Base-by-base conservation (phyloP, 2,113 vertebrate genomes). In the Festucalex cinctus region DNA sequence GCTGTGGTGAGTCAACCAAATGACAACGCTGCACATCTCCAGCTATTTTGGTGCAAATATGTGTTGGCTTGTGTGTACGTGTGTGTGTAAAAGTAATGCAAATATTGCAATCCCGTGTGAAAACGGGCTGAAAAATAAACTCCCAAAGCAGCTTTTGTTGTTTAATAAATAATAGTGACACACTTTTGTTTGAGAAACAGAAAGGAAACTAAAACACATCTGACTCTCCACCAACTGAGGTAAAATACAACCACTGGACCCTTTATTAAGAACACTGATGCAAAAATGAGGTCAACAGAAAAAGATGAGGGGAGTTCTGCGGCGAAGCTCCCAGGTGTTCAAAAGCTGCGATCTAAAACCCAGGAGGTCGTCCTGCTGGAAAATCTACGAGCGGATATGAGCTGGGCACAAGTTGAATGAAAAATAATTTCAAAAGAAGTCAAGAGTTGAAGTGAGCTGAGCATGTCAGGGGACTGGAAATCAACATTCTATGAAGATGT, bases 291-390 rank as follows among this genome's bases (percentile, higher is more conserved):
- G n/a, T 62, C 73, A 58, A 53, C n/a, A 35, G 37, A 76, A 57
- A 14, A 7, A 51, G 43, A 74, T 74, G 49, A 51, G 65, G 46
- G 74, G 71, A 65, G 69, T 78, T 78, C 75, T 77, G 68, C 66
- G 59, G 63, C 78, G 73, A 84, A 75, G 48, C 16, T 37, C 66
- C 75, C 69, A 83, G 73, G 81, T 86, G 78, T 83, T 78, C 70
- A 64, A 65, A 60, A 57, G 48, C 60, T 77, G 20, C 66, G 62
- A 73, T 63, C 35, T 22, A 46, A 62, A 37, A 73, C 51, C 51
- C 61, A 69, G 65, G 37, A 75, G 16, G 44, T 24, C 9, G 19
- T 59, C 28, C 53, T 26, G 44, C n/a, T 76, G 65, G 70, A 39
- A 63, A 69, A 70, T 53, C 22, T 13, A 5, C 1, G 5, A 32